A percentile compares a stretch with the other conserved stretches of the same genome.
Evolutionary conservation across 1,140 invertebrate genomes (phyloP).

Genomic region (Zophobas atratus): DNA sequence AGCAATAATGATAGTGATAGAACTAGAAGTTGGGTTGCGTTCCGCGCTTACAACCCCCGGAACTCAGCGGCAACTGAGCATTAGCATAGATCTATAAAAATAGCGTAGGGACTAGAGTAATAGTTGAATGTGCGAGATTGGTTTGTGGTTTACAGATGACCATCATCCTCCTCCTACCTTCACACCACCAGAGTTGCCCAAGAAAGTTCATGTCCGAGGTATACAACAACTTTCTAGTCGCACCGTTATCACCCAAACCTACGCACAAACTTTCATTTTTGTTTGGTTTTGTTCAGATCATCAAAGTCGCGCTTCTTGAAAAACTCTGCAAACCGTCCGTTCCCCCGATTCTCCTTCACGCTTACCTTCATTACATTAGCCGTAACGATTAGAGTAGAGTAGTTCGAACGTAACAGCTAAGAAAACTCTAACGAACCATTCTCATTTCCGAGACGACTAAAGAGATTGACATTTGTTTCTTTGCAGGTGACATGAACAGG

Average conservation of each 20-base stretch:
- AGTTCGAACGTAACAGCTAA: too few relatives aligned
- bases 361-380: conserved; percentile 23
- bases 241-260: conserved; percentile 17
- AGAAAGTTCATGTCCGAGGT: conserved; percentile 97
- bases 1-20: neutral
- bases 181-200: conserved; percentile 96
- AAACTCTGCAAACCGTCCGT: conserved; percentile 58
- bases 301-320: conserved; percentile 58
- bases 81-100: conserved; percentile 14
- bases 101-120: conserved; percentile 46
- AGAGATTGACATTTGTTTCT: conserved; percentile 63
- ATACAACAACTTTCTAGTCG: conserved; percentile 64
- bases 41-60: neutral
- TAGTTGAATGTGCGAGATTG: conserved; percentile 66
- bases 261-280: conserved; percentile 43
- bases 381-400: neutral
- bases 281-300: conserved; percentile 20
- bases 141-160: conserved; percentile 91
- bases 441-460: neutral
- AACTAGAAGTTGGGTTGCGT: neutral
- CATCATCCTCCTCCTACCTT: conserved; percentile 94
- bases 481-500: conserved; percentile 74
- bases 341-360: neutral
- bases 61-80: neutral
- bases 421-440: conserved; percentile 7